phyloP scores from a whole-genome alignment of 2,888 invertebrate genomes.

The Dromius quadrimaculatus region DNA sequence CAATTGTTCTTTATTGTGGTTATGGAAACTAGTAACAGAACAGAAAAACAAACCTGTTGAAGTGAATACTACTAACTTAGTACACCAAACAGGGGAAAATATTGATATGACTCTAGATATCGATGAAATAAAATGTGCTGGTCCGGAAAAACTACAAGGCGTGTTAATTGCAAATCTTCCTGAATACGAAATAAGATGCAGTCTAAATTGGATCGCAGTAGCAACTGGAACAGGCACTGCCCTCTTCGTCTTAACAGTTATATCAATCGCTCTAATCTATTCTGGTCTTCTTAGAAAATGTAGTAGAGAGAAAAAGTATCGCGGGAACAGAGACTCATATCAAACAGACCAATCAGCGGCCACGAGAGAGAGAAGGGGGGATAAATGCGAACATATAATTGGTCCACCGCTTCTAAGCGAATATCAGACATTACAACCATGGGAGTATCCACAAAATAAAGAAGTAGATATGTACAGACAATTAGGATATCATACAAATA shows the following conservation, averaged over 20 bases:
- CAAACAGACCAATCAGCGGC: background rate
- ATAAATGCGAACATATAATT: constrained; percentile 60
- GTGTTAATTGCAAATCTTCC: constrained; percentile 71
- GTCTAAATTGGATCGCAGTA: constrained; percentile 73
- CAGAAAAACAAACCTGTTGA: constrained; percentile 58
- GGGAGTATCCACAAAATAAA: constrained; percentile 61
- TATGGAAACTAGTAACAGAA: constrained; percentile 78
- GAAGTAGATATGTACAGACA: constrained; percentile 54
- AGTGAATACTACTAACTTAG: constrained; percentile 56
- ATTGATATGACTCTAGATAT: constrained; percentile 69
- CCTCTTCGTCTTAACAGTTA: constrained; percentile 63
- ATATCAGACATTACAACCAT: constrained; percentile 62
- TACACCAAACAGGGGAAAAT: constrained; percentile 60
- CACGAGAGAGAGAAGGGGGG: background rate
- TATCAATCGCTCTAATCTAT: constrained; percentile 26
- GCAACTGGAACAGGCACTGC: constrained; percentile 70
- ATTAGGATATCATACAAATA: constrained; percentile 34
- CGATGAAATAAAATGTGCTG: constrained; percentile 71
- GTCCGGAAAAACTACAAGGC: constrained; percentile 70
- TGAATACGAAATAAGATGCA: constrained; percentile 75
- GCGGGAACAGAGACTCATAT: background rate
- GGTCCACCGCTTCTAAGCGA: constrained; percentile 62
- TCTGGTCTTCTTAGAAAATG: constrained; percentile 29
- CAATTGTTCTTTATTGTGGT: constrained; percentile 89
- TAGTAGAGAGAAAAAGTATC: background rate